Base-by-base conservation (phyloP, 2,113 vertebrate species). In the Limnothrissa miodon region DNA sequence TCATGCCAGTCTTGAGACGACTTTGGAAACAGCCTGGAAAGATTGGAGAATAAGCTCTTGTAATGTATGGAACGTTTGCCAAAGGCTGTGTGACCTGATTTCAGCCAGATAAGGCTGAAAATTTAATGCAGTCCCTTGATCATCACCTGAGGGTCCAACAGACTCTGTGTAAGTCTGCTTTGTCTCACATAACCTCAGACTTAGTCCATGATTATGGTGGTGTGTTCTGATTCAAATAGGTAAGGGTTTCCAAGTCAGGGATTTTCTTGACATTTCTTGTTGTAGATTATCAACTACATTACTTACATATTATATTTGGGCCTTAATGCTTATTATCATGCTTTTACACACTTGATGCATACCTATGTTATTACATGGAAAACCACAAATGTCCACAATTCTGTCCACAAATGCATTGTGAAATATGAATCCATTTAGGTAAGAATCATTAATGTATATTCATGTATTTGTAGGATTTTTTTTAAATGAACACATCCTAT, bases 71-170 rank as follows among this genome's bases (percentile, higher is more conserved):
- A 62, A 59, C 36, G 21, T 59, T 85, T 78, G 83, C 83, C 59
- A 59, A 84, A 84, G 80, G 78, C 45, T 46, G 78, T 21, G 44
- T 23, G 48, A 79, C 56, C 45, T 78, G 78, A 86, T 81, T 85
- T 82, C 56, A 83, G 80, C 36, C 29, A 78, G 78, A 81, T 80
- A 51, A 84, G 48, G 84, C 56, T 80, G 79, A 84, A 80, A 85
- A 81, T 80, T 80, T 42, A 45, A 48, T 81, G 81, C 59, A 59
- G 44, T 39, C 45, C 74, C 45, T 45, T 80, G 46, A 19, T 33
- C 5, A 15, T 51, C 39, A 36, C 59, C 36, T 23, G n/a, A 23
- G 48, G 74, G 62, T 82, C 25, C 19, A 39, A 9, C n/a, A 81
- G n/a, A 59, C 78, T 19, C 66, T 1, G 2, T 11, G 13, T 36